A percentile compares a stretch with the other conserved stretches of the same genome.
Evolutionary conservation across 2,888 invertebrate genomes (phyloP).

Genomic region (Ischnura elegans): DNA sequence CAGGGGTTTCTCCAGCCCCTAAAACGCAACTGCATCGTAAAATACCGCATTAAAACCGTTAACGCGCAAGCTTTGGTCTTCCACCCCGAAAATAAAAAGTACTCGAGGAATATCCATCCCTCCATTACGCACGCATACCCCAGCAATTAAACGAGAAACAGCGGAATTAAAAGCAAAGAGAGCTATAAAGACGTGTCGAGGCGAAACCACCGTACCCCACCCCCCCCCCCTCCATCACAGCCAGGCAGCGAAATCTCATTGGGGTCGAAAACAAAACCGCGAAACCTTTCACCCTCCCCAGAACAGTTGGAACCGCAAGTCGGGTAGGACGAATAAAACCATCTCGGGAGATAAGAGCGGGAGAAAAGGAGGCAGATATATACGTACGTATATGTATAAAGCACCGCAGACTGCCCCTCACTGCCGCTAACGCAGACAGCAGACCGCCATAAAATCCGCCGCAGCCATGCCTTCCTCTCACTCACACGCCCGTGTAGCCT

Average conservation of each 20-base stretch:
- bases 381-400: neutral
- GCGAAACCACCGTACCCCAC: neutral
- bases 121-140: neutral
- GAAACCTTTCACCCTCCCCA: neutral
- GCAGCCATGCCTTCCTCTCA: neutral
- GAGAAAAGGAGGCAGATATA: neutral
- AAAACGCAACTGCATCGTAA: neutral
- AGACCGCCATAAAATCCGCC: neutral
- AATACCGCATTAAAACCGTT: neutral
- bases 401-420: neutral
- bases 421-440: neutral
- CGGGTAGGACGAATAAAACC: neutral
- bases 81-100: neutral
- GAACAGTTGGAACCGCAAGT: neutral
- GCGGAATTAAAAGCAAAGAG: neutral
- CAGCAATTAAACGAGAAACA: conserved; percentile 11
- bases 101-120: neutral
- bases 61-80: neutral
- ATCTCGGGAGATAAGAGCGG: neutral
- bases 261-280: conserved; percentile 15
- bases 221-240: neutral
- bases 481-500: neutral
- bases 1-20: neutral
- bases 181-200: neutral
- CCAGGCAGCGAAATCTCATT: neutral